Evolutionary conservation across 2,113 vertebrate genomes (phyloP).

Genomic region (Hyla sarda): DNA sequence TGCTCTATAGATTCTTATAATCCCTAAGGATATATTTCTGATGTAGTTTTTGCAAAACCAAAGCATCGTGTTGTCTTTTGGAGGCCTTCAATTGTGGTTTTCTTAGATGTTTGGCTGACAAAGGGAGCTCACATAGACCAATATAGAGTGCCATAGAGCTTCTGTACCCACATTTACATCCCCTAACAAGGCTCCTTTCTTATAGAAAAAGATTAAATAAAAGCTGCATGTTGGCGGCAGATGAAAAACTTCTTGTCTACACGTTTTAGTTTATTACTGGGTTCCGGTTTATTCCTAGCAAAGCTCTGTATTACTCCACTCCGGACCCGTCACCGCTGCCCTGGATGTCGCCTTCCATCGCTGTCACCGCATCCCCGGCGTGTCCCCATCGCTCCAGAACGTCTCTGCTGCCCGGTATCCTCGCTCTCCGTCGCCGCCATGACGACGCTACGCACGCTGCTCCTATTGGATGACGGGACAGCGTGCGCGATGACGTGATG

Average conservation of each 20-base stretch:
- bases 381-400: too few species aligned
- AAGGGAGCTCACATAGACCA: not conserved
- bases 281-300: not conserved
- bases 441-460: too few species aligned
- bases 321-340: too few species aligned
- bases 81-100: conserved; percentile 9
- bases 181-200: not conserved
- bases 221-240: not conserved
- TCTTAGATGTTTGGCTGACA: not conserved
- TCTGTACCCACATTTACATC: not conserved
- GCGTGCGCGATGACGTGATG: too few species aligned
- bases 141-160: not conserved
- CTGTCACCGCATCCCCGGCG: too few species aligned
- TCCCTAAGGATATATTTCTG: not conserved
- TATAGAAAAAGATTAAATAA: not conserved
- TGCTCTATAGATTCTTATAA: not conserved
- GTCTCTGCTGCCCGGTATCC: too few species aligned
- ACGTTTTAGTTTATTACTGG: not conserved
- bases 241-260: conserved; percentile 8
- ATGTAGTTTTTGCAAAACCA: not conserved
- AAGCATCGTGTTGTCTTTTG: too few species aligned
- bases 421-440: too few species aligned
- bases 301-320: too few species aligned
- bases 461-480: too few species aligned
- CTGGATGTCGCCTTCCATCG: too few species aligned